Evolutionary conservation across 2,113 vertebrate species (phyloP).

Genomic region (Rhineura floridana): DNA sequence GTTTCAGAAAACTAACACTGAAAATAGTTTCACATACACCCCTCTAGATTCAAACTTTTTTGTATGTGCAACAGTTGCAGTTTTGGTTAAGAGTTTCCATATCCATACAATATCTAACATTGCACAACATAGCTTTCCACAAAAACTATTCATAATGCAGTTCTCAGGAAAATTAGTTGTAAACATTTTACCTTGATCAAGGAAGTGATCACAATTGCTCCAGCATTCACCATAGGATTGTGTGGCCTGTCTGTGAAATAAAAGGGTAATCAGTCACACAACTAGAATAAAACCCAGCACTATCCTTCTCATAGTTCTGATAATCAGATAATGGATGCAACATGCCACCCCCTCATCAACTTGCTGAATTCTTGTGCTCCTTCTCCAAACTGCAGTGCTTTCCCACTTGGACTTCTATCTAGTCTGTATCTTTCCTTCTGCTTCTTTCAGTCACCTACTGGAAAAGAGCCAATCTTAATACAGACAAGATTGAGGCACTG

Average conservation of each 20-base stretch:
- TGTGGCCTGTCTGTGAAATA: constrained; percentile 92
- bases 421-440: neutral
- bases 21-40: neutral
- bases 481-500: too few relatives aligned
- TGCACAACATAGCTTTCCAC: neutral
- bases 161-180: constrained; percentile 61
- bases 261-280: constrained; percentile 18
- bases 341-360: neutral
- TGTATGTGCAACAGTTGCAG: constrained; percentile 19
- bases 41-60: neutral
- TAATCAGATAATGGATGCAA: neutral
- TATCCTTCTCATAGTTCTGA: neutral
- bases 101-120: neutral
- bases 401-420: neutral
- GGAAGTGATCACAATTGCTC: constrained; percentile 96
- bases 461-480: too few relatives aligned
- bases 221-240: constrained; percentile 99
- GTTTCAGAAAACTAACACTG: neutral
- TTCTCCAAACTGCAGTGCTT: neutral
- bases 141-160: constrained; percentile 21
- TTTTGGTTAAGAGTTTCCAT: neutral
- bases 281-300: neutral
- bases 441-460: neutral
- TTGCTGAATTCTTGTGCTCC: neutral
- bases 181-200: constrained; percentile 93